Percentiles rank a stretch among this genome's conserved stretches.
These are phyloP conservation scores for Leptinotarsa undecemlineata DNA, from an alignment of 1,140 invertebrate species.

Conservation along the genomic window DNA sequence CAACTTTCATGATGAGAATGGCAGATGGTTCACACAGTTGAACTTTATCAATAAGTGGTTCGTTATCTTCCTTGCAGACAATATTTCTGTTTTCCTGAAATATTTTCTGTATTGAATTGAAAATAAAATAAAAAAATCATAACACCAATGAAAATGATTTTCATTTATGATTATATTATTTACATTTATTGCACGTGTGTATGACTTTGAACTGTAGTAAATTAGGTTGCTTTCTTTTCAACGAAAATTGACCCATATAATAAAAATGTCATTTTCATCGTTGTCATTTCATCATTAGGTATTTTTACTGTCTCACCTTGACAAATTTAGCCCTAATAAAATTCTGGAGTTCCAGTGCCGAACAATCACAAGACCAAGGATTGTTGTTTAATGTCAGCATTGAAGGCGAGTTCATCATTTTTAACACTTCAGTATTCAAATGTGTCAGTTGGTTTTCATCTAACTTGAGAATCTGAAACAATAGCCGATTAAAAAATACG, in stretches of 20 bases:
- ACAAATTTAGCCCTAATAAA: constrained; percentile 29
- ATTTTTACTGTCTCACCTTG: constrained; percentile 21
- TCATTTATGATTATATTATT: too few species aligned
- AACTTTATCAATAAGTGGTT: constrained; percentile 30
- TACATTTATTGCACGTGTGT: too few species aligned
- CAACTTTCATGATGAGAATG: constrained; percentile 11
- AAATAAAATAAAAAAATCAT: too few species aligned
- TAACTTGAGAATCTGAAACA: constrained; percentile 41
- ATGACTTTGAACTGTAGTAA: too few species aligned
- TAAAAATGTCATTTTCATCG: too few species aligned
- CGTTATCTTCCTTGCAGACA: constrained; percentile 30
- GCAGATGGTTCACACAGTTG: constrained; percentile 15
- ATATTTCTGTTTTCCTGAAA: constrained; percentile 44
- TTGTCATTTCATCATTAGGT: neutral
- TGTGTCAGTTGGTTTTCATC: constrained; percentile 39
- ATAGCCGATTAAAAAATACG: too few species aligned
- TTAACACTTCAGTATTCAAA: constrained; percentile 36
- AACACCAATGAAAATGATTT: too few species aligned
- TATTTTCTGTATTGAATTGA: too few species aligned
- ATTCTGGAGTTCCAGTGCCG: constrained; percentile 30
- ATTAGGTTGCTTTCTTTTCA: too few species aligned
- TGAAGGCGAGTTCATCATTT: constrained; percentile 27
- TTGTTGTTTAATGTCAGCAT: constrained; percentile 42
- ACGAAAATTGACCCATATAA: too few species aligned
- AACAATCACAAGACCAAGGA: constrained; percentile 46